Base-by-base conservation (phyloP, 2,113 vertebrate genomes). In the Actinemys pallida region DNA sequence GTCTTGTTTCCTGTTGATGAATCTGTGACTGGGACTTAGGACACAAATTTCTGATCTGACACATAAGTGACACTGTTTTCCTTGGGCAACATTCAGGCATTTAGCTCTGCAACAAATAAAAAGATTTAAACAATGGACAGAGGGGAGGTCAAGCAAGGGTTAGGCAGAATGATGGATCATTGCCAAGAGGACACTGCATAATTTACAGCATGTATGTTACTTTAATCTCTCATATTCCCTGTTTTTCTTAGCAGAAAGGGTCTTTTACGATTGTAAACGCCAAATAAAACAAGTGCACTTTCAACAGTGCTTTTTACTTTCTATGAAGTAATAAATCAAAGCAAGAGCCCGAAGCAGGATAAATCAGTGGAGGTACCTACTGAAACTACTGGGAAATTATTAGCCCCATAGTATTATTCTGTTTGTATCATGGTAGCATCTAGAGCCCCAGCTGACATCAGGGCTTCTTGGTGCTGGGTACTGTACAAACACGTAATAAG, bases 241-340 rank as follows among this genome's bases (percentile, higher is more conserved):
- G 69, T 92, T 35, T 57, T 83, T 27, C 53, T n/a, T 90, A 91
- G 88, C 27, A 57, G 65, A 82, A 96, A 87, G 84, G 50, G 69
- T 93, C 86, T 8, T 94, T 95, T 95, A 14, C 52, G 54, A 35
- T 83, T 89, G 95, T 91, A 90, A 95, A 83, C 27, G 89, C 59
- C n/a, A 94, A 82, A 95, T 87, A 80, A 89, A 86, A 90, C 84
- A 90, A 16, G 27, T 89, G 69, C 19, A 80, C 87, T 92, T 95
- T 94, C 75, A 90, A 49, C 39, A 91, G 81, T 3, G 3, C n/a
- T 89, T 42, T 0, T 2, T 93, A 83, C 84, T 89, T 84, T 90
- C 80, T 90, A n/a, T 91, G 84, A 42, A 39, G 52, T 85, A 89
- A 96, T 96, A 93, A 95, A 95, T 95, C 89, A 90, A 92, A 93